These are phyloP conservation scores for Vulpes lagopus DNA, from an alignment of 2,113 vertebrate species.

Conservation along the genomic window DNA sequence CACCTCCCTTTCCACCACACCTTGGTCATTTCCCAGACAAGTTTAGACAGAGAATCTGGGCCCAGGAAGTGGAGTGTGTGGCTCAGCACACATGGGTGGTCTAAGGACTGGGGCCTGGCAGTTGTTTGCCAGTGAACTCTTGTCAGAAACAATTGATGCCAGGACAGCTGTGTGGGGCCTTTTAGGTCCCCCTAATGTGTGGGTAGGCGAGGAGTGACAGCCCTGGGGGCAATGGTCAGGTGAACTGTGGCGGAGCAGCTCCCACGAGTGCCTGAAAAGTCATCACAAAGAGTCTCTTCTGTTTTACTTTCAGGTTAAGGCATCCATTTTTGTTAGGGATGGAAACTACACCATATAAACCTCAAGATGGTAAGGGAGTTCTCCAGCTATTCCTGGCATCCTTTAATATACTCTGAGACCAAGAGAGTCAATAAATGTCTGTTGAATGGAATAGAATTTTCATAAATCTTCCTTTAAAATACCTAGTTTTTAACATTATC, in stretches of 20 bases:
- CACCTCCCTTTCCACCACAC: too few relatives aligned
- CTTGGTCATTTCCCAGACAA: neutral
- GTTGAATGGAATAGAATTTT: neutral
- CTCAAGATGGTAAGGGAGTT: neutral
- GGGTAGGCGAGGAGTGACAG: neutral
- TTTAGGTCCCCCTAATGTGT: neutral
- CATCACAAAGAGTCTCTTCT: neutral
- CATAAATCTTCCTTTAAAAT: conserved; percentile 5
- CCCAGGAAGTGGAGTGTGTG: neutral
- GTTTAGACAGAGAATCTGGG: neutral
- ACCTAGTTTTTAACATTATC: neutral
- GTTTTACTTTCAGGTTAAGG: neutral
- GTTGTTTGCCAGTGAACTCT: neutral
- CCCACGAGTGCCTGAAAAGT: neutral
- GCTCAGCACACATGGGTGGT: accelerated
- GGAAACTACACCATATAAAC: neutral
- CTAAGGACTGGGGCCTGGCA: too few relatives aligned
- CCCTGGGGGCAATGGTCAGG: neutral
- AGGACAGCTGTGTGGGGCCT: too few relatives aligned
- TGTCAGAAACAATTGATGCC: neutral
- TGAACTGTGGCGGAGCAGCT: neutral
- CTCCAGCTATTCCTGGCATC: neutral
- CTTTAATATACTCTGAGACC: neutral
- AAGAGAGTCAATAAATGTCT: neutral
- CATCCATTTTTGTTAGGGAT: neutral